phyloP scores from a whole-genome alignment of 2,888 invertebrate genomes.

The Hydriomena furcata region DNA sequence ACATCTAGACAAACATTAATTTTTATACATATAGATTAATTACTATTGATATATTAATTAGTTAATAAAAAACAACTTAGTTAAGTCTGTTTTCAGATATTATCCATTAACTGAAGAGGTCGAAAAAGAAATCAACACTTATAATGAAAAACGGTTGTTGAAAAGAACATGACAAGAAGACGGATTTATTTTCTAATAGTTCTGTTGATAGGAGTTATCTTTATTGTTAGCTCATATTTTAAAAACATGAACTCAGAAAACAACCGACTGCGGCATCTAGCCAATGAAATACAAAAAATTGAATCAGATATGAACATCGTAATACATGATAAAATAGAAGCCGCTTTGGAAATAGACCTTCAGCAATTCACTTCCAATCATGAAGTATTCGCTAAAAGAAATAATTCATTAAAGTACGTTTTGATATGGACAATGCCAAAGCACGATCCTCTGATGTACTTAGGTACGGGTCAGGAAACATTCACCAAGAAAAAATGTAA shows the following conservation, averaged over 20 bases:
- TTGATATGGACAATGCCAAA: conserved; percentile 46
- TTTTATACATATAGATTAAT: no score
- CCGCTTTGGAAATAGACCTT: background rate
- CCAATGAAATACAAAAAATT: conserved; percentile 1
- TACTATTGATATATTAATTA: no score
- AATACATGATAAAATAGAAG: conserved; percentile 9
- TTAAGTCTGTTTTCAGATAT: no score
- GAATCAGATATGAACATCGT: conserved; percentile 7
- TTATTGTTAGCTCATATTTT: conserved; percentile 13
- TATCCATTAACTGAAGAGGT: no score
- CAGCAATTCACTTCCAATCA: no score
- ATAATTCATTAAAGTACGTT: conserved; percentile 29
- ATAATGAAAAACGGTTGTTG: no score
- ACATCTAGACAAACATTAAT: no score
- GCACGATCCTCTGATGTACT: conserved; percentile 42
- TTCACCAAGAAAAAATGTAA: conserved; percentile 46
- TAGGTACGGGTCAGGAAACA: conserved; percentile 40
- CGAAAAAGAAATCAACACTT: no score
- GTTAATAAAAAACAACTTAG: no score
- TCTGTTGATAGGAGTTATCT: background rate
- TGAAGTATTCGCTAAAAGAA: no score
- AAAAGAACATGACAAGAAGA: background rate
- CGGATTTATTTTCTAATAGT: conserved; percentile 6
- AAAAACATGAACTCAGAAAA: conserved; percentile 1
- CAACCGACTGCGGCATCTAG: background rate